A percentile compares a stretch with the other conserved stretches of the same genome.
Conservation (phyloP, 2,797 vertebrate genomes). For the Oreortyx pictus region DNA sequence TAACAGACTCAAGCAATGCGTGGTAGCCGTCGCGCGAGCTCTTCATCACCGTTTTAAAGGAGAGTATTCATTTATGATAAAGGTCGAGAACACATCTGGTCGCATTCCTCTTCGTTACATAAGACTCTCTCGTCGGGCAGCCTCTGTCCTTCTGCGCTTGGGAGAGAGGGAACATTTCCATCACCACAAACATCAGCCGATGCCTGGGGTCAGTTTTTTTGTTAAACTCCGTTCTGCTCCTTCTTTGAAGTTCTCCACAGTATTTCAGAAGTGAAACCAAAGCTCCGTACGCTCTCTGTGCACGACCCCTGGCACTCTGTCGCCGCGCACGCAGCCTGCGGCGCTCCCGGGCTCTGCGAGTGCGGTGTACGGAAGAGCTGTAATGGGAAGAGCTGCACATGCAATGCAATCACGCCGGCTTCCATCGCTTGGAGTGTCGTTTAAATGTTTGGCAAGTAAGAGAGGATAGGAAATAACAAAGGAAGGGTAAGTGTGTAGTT, state of each 20-base stretch:
- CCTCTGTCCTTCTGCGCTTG: slow-evolving; percentile 6
- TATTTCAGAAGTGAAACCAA: slow-evolving; percentile 66
- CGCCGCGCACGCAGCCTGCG: not conserved
- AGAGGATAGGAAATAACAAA: slow-evolving; percentile 20
- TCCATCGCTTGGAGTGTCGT: not conserved
- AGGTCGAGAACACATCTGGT: not conserved
- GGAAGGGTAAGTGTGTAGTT: slow-evolving; percentile 7
- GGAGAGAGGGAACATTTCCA: slow-evolving; percentile 19
- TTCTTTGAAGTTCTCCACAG: slow-evolving; percentile 66
- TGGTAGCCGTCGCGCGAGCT: not conserved
- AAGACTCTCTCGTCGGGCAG: not conserved
- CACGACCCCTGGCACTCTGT: not conserved
- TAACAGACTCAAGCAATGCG: not conserved
- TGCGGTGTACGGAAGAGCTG: not conserved
- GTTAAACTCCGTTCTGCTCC: slow-evolving; percentile 22
- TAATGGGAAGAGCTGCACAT: not conserved
- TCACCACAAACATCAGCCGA: slow-evolving; percentile 10
- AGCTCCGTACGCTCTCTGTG: slow-evolving; percentile 1
- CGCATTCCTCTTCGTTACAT: not conserved
- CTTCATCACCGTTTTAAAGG: not conserved
- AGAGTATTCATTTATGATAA: not conserved
- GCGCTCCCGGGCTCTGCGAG: not conserved
- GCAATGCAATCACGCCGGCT: not conserved
- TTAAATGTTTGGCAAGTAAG: not conserved
- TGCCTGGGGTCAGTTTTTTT: slow-evolving; percentile 55